Evolutionary conservation across 2,113 vertebrate species (phyloP).

Genomic region (Pteropus alecto): DNA sequence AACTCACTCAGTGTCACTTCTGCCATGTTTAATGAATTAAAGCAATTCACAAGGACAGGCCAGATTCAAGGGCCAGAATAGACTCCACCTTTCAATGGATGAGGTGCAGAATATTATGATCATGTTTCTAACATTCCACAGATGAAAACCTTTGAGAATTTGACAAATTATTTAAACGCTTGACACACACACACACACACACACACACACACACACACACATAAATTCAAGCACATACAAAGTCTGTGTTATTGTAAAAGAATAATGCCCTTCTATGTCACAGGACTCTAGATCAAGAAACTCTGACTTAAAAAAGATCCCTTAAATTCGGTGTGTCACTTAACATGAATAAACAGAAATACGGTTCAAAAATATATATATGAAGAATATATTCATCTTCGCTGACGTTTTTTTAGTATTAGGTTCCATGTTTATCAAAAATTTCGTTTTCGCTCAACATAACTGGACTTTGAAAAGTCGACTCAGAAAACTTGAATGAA

Average conservation of each 20-base stretch:
- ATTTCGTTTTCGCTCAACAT: neutral
- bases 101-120: neutral
- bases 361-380: neutral
- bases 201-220: neutral
- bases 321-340: neutral
- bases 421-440: constrained; percentile 16
- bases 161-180: neutral
- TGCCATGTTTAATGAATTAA: neutral
- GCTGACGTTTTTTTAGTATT: neutral
- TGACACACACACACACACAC: neutral
- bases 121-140: neutral
- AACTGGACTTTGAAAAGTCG: neutral
- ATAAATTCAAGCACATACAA: neutral
- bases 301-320: neutral
- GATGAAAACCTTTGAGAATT: neutral
- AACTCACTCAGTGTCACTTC: neutral
- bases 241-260: neutral
- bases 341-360: neutral
- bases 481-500: neutral
- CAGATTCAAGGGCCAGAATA: neutral
- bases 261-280: neutral
- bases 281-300: neutral
- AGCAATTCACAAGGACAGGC: neutral
- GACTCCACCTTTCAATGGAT: neutral
- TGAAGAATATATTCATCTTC: neutral